Evolutionary conservation across 2,797 vertebrate species (phyloP).

Genomic region (Dendrocincla tyrannina): DNA sequence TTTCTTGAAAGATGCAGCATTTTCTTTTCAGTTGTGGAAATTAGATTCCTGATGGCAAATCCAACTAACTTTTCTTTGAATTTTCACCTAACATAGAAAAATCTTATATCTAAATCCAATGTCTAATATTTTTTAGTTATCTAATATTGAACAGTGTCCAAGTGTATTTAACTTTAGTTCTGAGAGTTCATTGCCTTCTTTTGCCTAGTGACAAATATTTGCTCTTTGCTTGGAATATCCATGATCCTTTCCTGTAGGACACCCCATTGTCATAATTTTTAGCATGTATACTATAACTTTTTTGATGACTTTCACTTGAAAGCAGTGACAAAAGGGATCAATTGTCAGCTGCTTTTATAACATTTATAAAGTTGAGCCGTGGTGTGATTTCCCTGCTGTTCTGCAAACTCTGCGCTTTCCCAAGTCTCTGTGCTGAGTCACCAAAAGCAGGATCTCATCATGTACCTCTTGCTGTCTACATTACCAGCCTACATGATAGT

Average conservation of each 20-base stretch:
- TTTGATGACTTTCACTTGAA: not conserved
- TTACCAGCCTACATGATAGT: not conserved
- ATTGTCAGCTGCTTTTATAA: not conserved
- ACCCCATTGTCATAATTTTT: not conserved
- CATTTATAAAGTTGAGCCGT: not conserved
- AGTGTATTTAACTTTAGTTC: conserved; percentile 9
- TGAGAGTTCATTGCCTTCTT: conserved; percentile 34
- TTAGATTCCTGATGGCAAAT: not conserved
- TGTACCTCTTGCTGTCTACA: conserved; percentile 5
- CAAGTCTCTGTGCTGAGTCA: not conserved
- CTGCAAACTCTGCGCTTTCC: conserved; percentile 2
- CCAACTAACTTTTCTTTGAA: not conserved
- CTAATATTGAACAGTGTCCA: not conserved
- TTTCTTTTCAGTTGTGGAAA: not conserved
- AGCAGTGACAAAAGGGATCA: not conserved
- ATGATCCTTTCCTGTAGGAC: not conserved
- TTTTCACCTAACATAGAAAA: not conserved
- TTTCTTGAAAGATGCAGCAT: not conserved
- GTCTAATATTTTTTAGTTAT: not conserved
- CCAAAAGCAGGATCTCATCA: not conserved
- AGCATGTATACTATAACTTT: not conserved
- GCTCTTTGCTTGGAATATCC: conserved; percentile 24
- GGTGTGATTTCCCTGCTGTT: not conserved
- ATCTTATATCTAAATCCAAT: not conserved
- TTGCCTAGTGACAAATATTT: conserved; percentile 56